Conservation (phyloP, 2,113 vertebrate genomes). For the Epinephelus moara region DNA sequence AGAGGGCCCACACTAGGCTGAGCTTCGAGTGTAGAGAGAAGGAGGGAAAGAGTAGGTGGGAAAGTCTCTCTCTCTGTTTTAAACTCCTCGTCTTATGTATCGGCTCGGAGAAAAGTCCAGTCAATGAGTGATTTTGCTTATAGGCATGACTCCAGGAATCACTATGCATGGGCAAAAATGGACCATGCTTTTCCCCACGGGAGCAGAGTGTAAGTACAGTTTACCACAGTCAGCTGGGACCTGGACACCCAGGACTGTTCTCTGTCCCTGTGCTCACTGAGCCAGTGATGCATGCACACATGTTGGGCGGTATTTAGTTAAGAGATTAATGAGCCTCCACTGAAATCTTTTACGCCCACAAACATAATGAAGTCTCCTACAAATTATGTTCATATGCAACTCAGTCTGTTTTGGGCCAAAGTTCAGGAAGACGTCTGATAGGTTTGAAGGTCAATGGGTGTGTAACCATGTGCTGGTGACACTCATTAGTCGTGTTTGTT, state of each 20-base stretch:
- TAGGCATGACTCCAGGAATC: neutral
- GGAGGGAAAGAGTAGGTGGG: neutral
- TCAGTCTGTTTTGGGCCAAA: neutral
- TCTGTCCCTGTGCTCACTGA: neutral
- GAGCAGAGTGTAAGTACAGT: conserved; percentile 21
- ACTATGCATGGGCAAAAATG: neutral
- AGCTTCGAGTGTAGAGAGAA: neutral
- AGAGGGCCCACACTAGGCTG: neutral
- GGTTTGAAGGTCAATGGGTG: neutral
- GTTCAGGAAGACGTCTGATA: neutral
- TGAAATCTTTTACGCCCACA: neutral
- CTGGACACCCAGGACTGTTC: neutral
- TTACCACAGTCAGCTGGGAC: conserved; percentile 12
- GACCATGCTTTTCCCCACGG: neutral
- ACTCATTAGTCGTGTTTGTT: neutral
- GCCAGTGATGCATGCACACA: neutral
- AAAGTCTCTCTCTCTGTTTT: neutral
- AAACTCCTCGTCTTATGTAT: neutral
- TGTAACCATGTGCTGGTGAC: neutral
- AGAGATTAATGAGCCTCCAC: conserved; percentile 11
- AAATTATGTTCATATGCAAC: neutral
- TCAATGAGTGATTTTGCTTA: conserved; percentile 9
- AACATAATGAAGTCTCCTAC: neutral
- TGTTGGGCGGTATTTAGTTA: neutral
- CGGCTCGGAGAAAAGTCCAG: neutral